Conservation (phyloP, 2,797 vertebrate genomes). For the Paratrypauchen microcephalus region DNA sequence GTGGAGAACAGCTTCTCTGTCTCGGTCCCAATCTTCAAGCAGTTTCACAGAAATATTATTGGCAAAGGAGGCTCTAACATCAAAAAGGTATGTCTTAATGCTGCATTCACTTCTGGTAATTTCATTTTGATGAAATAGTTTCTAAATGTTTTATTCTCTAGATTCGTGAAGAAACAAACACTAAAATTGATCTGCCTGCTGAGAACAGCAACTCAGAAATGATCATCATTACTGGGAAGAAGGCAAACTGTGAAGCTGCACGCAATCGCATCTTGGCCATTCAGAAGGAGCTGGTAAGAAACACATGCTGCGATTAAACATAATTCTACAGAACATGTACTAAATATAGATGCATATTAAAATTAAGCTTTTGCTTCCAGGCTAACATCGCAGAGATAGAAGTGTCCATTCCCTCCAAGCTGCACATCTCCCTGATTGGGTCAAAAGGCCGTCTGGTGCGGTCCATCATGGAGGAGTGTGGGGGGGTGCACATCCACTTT, state of each 20-base stretch:
- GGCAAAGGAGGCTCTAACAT: constrained; percentile 98
- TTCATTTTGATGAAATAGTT: neutral
- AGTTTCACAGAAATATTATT: constrained; percentile 99
- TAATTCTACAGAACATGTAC: too few relatives aligned
- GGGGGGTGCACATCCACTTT: constrained; percentile 98
- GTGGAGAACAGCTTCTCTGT: constrained; percentile 96
- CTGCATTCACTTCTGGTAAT: neutral
- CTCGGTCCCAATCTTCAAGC: constrained; percentile 98
- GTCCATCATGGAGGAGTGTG: constrained; percentile 98
- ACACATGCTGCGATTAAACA: neutral
- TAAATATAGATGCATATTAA: neutral
- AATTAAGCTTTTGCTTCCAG: constrained; percentile 60
- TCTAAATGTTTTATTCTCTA: constrained; percentile 38
- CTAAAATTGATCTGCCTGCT: constrained; percentile 98
- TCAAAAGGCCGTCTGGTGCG: constrained; percentile 97
- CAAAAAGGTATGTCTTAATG: constrained; percentile 85
- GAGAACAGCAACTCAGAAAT: constrained; percentile 99
- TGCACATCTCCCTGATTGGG: constrained; percentile 97
- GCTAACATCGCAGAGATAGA: constrained; percentile 95
- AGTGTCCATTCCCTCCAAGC: constrained; percentile 93
- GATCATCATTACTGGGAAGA: constrained; percentile 97
- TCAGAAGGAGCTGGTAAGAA: constrained; percentile 94
- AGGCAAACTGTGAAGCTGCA: constrained; percentile 92
- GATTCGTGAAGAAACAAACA: constrained; percentile 98
- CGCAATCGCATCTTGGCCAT: constrained; percentile 91